These are phyloP conservation scores for Staurois parvus DNA, from an alignment of 2,797 vertebrate genomes.

Conservation along the genomic window DNA sequence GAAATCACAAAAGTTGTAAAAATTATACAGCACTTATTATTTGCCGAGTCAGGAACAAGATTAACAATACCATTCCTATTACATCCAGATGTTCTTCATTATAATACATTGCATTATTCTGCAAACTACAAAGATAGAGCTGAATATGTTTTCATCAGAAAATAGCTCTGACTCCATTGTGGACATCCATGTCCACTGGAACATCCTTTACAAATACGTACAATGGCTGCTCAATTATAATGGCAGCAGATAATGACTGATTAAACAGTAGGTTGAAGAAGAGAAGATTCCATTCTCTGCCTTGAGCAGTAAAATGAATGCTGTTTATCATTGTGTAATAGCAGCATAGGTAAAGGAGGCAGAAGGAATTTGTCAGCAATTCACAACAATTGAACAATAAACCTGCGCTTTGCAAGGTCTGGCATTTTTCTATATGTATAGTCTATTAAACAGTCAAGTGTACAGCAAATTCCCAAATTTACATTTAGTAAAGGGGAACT, in stretches of 20 bases:
- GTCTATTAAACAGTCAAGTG: neutral
- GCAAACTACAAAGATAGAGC: neutral
- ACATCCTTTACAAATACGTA: conserved; percentile 6
- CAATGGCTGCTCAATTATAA: neutral
- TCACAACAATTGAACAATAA: neutral
- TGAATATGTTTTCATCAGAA: conserved; percentile 1
- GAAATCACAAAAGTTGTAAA: neutral
- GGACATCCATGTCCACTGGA: neutral
- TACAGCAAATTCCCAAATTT: neutral
- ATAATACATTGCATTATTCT: conserved; percentile 13
- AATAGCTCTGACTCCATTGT: conserved; percentile 1
- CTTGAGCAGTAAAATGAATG: neutral
- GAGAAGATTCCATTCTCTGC: neutral
- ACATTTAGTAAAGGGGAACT: too few relatives aligned
- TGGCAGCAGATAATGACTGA: conserved; percentile 9
- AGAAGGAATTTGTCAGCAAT: neutral
- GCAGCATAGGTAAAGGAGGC: neutral
- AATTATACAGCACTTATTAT: neutral
- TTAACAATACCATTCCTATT: conserved; percentile 1
- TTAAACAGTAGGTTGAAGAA: neutral
- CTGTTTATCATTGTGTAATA: neutral
- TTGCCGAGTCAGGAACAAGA: neutral
- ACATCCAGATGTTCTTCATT: conserved; percentile 1
- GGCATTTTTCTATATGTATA: neutral
- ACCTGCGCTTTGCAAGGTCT: neutral